A percentile compares a stretch with the other conserved stretches of the same genome.
Evolutionary conservation across 2,888 invertebrate genomes (phyloP).

Genomic region (Ischnura elegans): DNA sequence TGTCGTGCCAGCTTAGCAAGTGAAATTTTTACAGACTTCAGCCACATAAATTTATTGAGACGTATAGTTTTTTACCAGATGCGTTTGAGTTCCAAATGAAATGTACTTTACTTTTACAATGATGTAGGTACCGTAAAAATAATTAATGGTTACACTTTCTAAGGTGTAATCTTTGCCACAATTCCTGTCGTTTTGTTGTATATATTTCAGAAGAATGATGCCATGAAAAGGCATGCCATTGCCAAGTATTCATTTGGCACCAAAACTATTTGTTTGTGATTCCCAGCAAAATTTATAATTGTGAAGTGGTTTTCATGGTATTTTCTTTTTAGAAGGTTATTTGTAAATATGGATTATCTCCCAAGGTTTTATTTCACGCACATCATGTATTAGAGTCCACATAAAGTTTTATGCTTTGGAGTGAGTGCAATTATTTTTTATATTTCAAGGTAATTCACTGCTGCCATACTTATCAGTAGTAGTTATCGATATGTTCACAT

Average conservation of each 20-base stretch:
- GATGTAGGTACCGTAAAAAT: neutral
- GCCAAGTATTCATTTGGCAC: constrained; percentile 27
- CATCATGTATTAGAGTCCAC: neutral
- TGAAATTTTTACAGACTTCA: neutral
- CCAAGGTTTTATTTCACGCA: neutral
- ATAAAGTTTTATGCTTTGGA: neutral
- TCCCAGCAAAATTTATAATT: constrained; percentile 17
- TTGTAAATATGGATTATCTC: neutral
- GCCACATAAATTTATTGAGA: neutral
- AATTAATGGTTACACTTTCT: neutral
- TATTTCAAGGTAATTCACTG: neutral
- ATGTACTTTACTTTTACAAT: neutral
- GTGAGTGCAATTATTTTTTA: neutral
- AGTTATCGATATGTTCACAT: neutral
- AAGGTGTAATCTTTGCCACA: neutral
- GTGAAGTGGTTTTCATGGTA: constrained; percentile 41
- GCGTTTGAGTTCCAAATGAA: neutral
- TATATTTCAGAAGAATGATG: neutral
- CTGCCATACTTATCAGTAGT: neutral
- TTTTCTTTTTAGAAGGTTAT: neutral
- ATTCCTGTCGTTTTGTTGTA: neutral
- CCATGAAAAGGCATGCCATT: neutral
- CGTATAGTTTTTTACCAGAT: neutral
- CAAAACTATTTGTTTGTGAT: constrained; percentile 14
- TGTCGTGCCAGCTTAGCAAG: neutral